Percentiles rank a stretch among this genome's conserved stretches.
These are phyloP conservation scores for Lacanobia wlatinum DNA, from an alignment of 2,888 invertebrate species.

Conservation along the genomic window DNA sequence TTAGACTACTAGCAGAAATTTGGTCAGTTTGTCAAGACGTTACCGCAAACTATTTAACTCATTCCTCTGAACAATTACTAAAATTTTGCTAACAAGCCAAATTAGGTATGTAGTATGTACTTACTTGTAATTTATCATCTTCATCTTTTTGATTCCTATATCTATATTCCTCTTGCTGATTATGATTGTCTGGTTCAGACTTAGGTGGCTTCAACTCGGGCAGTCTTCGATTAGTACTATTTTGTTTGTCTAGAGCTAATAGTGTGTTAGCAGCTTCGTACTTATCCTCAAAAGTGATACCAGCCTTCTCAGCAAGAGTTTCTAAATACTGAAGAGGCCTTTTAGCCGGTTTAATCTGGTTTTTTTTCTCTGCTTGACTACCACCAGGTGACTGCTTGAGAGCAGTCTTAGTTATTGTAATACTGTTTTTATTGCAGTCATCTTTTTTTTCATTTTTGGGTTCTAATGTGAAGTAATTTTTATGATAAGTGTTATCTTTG, in stretches of 20 bases:
- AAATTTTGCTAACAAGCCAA: not conserved
- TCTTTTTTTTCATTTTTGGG: constrained; percentile 87
- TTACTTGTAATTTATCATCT: constrained; percentile 87
- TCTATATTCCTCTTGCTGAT: constrained; percentile 82
- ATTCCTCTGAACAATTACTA: not conserved
- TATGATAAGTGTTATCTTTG: constrained; percentile 82
- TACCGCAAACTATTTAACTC: not conserved
- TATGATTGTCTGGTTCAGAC: constrained; percentile 81
- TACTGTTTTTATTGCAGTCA: constrained; percentile 88
- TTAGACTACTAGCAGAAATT: not conserved
- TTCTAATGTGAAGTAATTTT: constrained; percentile 87
- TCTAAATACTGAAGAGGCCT: constrained; percentile 92
- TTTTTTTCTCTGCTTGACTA: constrained; percentile 81
- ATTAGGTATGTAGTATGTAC: not conserved
- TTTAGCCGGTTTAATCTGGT: constrained; percentile 77
- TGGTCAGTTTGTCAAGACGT: not conserved
- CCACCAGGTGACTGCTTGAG: constrained; percentile 82
- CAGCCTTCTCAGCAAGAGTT: constrained; percentile 93
- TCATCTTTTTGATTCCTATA: constrained; percentile 87
- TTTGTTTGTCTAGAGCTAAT: constrained; percentile 92
- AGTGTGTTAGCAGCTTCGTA: constrained; percentile 93
- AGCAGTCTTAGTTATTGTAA: constrained; percentile 86
- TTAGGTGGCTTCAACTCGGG: constrained; percentile 84
- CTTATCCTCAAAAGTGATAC: constrained; percentile 94
- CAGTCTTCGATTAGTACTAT: constrained; percentile 85